phyloP scores from a whole-genome alignment of 2,113 vertebrate species.

The Cyanoderma ruficeps region DNA sequence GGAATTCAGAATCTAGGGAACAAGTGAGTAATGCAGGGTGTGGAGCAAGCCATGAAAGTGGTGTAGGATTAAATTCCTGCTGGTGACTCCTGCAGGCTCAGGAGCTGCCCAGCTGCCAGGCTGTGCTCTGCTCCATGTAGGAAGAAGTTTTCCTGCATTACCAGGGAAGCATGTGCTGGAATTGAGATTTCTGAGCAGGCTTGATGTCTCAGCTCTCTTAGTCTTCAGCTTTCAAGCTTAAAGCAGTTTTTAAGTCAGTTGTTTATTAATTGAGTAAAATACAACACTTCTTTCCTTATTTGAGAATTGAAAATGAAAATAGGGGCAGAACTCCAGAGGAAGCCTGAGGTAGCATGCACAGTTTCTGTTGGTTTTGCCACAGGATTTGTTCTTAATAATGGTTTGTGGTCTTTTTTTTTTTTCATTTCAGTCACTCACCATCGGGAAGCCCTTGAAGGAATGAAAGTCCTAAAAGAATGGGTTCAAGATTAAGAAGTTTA shows the following conservation, averaged over 20 bases:
- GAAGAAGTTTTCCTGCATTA: neutral
- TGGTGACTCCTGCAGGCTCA: neutral
- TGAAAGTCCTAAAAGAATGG: slow-evolving; percentile 76
- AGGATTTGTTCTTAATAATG: neutral
- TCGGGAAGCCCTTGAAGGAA: slow-evolving; percentile 84
- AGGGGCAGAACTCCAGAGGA: neutral
- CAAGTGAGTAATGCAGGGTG: neutral
- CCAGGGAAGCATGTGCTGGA: neutral
- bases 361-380: neutral
- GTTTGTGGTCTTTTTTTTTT: neutral
- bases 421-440: slow-evolving; percentile 80
- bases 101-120: neutral
- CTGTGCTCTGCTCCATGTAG: neutral
- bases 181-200: neutral
- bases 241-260: neutral
- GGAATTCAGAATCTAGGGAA: neutral
- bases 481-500: slow-evolving; percentile 71
- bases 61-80: neutral
- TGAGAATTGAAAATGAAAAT: neutral
- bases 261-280: neutral
- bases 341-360: neutral
- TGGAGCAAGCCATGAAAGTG: neutral
- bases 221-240: neutral
- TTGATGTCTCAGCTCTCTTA: neutral
- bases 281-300: accelerated